phyloP scores from a whole-genome alignment of 2,888 invertebrate genomes.

The Diloba caeruleocephala region DNA sequence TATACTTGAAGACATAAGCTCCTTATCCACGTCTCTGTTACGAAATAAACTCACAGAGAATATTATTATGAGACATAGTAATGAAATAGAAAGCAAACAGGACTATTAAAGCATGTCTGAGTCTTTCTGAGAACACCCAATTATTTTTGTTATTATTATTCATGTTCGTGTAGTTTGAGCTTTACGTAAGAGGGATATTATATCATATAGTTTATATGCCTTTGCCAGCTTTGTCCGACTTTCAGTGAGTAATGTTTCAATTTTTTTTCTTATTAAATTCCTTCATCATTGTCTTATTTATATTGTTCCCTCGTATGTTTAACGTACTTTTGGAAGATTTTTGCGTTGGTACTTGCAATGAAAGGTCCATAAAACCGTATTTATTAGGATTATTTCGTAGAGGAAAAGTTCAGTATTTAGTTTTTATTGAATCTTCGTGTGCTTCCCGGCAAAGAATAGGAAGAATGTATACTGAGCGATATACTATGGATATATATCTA shows the following conservation, averaged over 20 bases:
- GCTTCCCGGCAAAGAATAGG: no score
- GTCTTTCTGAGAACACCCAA: constrained; percentile 48
- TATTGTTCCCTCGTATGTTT: no score
- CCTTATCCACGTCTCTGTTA: constrained; percentile 17
- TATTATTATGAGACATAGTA: constrained; percentile 36
- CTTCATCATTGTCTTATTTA: not conserved
- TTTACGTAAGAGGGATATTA: constrained; percentile 41
- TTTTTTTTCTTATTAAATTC: not conserved
- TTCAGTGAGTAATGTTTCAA: not conserved
- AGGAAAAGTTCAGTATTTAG: no score
- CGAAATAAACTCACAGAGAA: constrained; percentile 18
- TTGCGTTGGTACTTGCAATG: no score
- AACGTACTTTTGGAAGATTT: no score
- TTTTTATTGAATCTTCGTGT: no score
- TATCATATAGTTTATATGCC: constrained; percentile 23
- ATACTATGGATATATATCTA: no score
- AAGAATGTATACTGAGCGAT: no score
- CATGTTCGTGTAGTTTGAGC: no score
- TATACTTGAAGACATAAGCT: not conserved
- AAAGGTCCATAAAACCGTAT: no score
- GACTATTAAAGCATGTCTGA: constrained; percentile 48
- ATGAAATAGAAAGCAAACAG: constrained; percentile 52
- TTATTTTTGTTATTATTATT: constrained; percentile 58
- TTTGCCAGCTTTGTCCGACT: constrained; percentile 10
- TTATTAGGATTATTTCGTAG: no score